Conservation (phyloP, 1,140 invertebrate species). For the Diachasmimorpha longicaudata region DNA sequence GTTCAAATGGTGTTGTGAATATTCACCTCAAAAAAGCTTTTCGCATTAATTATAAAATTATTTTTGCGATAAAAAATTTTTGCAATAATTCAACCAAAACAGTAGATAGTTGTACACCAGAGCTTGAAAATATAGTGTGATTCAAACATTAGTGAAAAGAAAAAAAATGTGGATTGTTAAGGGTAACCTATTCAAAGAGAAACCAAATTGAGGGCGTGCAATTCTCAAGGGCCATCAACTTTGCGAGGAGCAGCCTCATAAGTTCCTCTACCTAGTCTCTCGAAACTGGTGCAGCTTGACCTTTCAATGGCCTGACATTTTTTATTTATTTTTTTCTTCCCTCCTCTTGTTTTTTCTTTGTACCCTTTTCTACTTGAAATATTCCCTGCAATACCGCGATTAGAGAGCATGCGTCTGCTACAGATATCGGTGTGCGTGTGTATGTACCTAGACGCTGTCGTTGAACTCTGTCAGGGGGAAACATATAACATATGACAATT, state of each 20-base stretch:
- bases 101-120: background rate
- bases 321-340: background rate
- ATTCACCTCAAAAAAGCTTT: no score
- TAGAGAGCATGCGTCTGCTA: background rate
- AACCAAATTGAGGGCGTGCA: background rate
- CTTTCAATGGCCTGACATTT: slow-evolving; percentile 3
- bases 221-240: background rate
- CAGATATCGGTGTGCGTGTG: no score
- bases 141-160: background rate
- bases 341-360: background rate
- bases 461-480: background rate
- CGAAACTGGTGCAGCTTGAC: background rate
- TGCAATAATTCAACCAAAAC: no score
- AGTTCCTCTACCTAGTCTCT: background rate
- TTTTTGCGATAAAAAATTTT: no score
- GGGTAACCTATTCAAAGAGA: background rate
- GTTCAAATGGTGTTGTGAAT: no score
- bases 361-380: background rate
- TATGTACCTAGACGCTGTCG: background rate
- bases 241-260: background rate
- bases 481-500: no score
- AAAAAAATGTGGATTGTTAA: background rate
- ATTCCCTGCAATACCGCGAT: background rate
- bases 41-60: no score
- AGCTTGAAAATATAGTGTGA: background rate